Percentiles rank a stretch among this genome's conserved stretches.
Evolutionary conservation across 2,888 invertebrate species (phyloP).

Genomic region (Aelia acuminata): DNA sequence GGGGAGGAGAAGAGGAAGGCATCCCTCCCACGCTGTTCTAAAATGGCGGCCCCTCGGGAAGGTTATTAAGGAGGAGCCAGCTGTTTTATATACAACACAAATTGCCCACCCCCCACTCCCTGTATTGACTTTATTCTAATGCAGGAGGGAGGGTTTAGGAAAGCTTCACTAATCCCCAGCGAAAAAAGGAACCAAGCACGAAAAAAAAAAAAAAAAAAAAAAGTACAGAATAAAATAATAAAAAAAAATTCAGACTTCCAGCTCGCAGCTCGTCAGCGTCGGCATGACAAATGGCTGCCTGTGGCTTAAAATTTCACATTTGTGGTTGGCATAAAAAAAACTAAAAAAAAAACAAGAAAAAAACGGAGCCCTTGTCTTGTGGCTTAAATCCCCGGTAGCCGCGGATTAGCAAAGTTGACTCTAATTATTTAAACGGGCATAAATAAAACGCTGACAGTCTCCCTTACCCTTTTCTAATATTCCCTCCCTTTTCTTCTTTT

Average conservation of each 20-base stretch:
- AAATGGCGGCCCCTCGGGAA: slow-evolving; percentile 1
- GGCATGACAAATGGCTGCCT: slow-evolving; percentile 53
- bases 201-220: not conserved
- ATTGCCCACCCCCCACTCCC: slow-evolving; percentile 21
- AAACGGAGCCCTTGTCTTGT: slow-evolving; percentile 42
- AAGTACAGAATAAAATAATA: slow-evolving; percentile 8
- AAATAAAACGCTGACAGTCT: slow-evolving; percentile 52
- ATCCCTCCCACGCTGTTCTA: slow-evolving; percentile 33
- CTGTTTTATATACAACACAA: slow-evolving; percentile 58
- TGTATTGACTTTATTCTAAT: slow-evolving; percentile 59
- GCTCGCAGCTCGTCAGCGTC: slow-evolving; percentile 52
- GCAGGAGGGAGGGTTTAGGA: slow-evolving; percentile 48
- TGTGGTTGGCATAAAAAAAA: slow-evolving; percentile 19
- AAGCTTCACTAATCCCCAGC: slow-evolving; percentile 9
- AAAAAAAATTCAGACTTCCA: slow-evolving; percentile 45
- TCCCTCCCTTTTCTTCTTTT: slow-evolving; percentile 4
- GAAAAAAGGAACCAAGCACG: not conserved
- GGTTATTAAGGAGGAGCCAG: slow-evolving; percentile 39
- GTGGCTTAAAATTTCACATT: slow-evolving; percentile 58
- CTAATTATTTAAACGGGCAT: slow-evolving; percentile 54
- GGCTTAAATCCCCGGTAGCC: slow-evolving; percentile 27
- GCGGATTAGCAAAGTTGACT: slow-evolving; percentile 50
- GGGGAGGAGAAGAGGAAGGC: not conserved
- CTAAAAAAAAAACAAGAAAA: not conserved
- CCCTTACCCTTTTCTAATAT: slow-evolving; percentile 8